Percentiles rank a stretch among this genome's conserved stretches.
Conservation (phyloP, 1,140 invertebrate species). For the Hylaeus volcanicus region DNA sequence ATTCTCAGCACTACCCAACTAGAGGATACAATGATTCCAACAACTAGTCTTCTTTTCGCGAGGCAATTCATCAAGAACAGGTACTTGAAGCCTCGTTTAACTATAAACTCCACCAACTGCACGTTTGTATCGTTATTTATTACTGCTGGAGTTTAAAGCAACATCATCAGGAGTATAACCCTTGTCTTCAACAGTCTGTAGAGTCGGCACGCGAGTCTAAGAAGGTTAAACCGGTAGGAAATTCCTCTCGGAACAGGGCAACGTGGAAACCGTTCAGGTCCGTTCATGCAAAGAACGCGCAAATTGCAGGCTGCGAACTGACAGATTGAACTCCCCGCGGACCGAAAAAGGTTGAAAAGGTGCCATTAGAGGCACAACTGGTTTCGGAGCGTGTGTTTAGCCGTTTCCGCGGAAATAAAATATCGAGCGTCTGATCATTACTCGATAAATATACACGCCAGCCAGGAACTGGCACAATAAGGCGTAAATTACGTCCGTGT, state of each 20-base stretch:
- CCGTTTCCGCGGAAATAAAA: constrained; percentile 30
- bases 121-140: too few species aligned
- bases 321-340: not conserved
- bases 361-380: not conserved
- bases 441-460: constrained; percentile 24
- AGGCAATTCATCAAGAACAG: too few species aligned
- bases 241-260: not conserved
- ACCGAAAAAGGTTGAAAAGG: not conserved
- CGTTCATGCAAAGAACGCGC: not conserved
- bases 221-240: not conserved
- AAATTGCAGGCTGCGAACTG: constrained; percentile 7
- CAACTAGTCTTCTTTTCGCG: too few species aligned
- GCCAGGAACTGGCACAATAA: constrained; percentile 32
- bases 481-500: constrained; percentile 38
- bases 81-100: too few species aligned
- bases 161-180: too few species aligned
- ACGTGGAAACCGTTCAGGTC: not conserved
- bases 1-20: too few species aligned
- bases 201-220: too few species aligned
- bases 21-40: too few species aligned
- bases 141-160: too few species aligned
- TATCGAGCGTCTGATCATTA: constrained; percentile 8
- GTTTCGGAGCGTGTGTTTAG: not conserved
- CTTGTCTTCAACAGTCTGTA: too few species aligned
- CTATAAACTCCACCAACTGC: too few species aligned